Evolutionary conservation across 2,113 vertebrate species (phyloP).

Genomic region (Sander vitreus): DNA sequence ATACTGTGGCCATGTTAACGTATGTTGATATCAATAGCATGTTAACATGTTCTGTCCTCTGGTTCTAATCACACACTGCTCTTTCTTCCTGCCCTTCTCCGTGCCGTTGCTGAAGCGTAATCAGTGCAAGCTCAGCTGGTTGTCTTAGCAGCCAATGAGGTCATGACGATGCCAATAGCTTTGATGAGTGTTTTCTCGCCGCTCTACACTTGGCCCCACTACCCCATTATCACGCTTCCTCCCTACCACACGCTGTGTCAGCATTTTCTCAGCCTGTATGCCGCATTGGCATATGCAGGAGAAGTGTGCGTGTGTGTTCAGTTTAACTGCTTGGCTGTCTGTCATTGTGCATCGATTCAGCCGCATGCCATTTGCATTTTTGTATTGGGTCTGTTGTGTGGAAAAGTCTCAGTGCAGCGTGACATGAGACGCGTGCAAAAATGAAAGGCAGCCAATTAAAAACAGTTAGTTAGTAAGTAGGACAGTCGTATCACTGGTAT

Average conservation of each 20-base stretch:
- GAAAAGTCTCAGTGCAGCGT: neutral
- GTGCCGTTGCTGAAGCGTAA: constrained; percentile 26
- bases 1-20: neutral
- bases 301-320: neutral
- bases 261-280: constrained; percentile 57
- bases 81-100: neutral
- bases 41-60: neutral
- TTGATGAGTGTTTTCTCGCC: constrained; percentile 63
- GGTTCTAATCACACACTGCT: constrained; percentile 1
- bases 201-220: constrained; percentile 37
- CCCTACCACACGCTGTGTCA: constrained; percentile 56
- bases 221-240: constrained; percentile 34
- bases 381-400: constrained; percentile 23
- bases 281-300: constrained; percentile 52
- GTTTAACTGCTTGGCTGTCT: constrained; percentile 26
- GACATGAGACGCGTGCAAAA: constrained; percentile 27
- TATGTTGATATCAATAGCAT: neutral
- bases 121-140: constrained; percentile 43
- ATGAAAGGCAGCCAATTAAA: constrained; percentile 35
- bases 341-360: constrained; percentile 49
- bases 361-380: constrained; percentile 47
- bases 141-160: constrained; percentile 50
- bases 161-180: constrained; percentile 60
- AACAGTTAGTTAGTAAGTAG: constrained; percentile 33
- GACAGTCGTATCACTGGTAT: constrained; percentile 28